Conservation (phyloP, 1,140 invertebrate genomes). For the Ephestia elutella region DNA sequence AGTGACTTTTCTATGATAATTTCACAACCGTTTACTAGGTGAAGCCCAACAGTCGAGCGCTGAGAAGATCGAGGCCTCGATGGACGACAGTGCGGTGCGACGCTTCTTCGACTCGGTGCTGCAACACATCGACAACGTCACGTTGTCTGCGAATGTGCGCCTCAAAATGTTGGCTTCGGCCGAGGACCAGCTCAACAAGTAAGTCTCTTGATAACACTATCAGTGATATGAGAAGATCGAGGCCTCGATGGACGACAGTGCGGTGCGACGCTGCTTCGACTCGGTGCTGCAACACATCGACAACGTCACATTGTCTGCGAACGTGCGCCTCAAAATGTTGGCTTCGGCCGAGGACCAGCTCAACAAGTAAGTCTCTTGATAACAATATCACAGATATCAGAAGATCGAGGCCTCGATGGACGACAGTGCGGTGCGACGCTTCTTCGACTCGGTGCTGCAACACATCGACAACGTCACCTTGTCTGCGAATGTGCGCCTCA, state of each 20-base stretch:
- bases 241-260: slow-evolving; percentile 52
- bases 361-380: slow-evolving; percentile 60
- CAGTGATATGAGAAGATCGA: slow-evolving; percentile 55
- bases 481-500: slow-evolving; percentile 76
- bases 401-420: slow-evolving; percentile 47
- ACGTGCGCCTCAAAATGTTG: slow-evolving; percentile 79
- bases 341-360: slow-evolving; percentile 84
- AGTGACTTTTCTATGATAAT: too few species aligned
- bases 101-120: slow-evolving; percentile 83
- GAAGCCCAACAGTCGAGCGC: slow-evolving; percentile 48
- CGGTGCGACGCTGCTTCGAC: slow-evolving; percentile 78
- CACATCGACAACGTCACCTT: slow-evolving; percentile 80
- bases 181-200: slow-evolving; percentile 81
- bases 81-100: slow-evolving; percentile 63
- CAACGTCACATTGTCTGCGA: slow-evolving; percentile 76
- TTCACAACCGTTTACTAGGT: too few species aligned
- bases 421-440: slow-evolving; percentile 72
- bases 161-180: slow-evolving; percentile 81
- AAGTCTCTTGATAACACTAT: slow-evolving; percentile 11
- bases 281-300: slow-evolving; percentile 83
- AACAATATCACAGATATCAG: too few species aligned
- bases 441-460: slow-evolving; percentile 82
- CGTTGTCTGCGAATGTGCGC: slow-evolving; percentile 76
- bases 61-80: slow-evolving; percentile 46
- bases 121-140: slow-evolving; percentile 80